Base-by-base conservation (phyloP, 2,113 vertebrate genomes). In the Aptenodytes forsteri region DNA sequence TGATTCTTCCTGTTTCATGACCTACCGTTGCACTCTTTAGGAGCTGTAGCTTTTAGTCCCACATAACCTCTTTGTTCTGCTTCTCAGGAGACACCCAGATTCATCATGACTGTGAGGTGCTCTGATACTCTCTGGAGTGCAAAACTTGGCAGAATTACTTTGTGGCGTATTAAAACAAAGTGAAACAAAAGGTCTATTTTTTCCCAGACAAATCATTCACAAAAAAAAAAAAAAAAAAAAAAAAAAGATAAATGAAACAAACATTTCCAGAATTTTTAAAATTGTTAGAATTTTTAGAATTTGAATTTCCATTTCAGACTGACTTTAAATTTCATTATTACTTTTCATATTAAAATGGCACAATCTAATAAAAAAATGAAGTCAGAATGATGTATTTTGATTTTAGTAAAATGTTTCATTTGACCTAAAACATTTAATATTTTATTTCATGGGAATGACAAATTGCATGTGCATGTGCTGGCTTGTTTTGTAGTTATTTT, bases 171-270 rank as follows among this genome's bases (percentile, higher is more conserved):
- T 56, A 27, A 65, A 73, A 30, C 1, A 29, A 67, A 52, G 17
- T 21, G 16, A 40, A 58, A 64, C 0, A 18, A 47, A 91, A 20
- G 0, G 4, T 10, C 7, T 38, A 9, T 36, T 36, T 32, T n/a
- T 47, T 47, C 11, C 7, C 9, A 46, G 25, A 30, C 0, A 56
- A 42, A 42, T 36, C 1, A 46, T n/a, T 69, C 5, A 7, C 16
- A 5, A 13, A 58, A 55, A 10, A 0, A 7, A 7, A 42, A 5
- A 13, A 58, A 55, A 10, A 0, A 7, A 40, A 56, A 23, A 0
- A 30, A 50, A 50, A 16, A 40, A 49, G 2, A 18, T n/a, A 76
- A 50, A 32, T 23, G 21, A 34, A 26, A 7, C 3, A 15, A 55
- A 23, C 0, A 32, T 49, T 42, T n/a, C 5, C 27, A 91, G 9